Conservation (phyloP, 2,113 vertebrate genomes). For the Dicentrarchus labrax region DNA sequence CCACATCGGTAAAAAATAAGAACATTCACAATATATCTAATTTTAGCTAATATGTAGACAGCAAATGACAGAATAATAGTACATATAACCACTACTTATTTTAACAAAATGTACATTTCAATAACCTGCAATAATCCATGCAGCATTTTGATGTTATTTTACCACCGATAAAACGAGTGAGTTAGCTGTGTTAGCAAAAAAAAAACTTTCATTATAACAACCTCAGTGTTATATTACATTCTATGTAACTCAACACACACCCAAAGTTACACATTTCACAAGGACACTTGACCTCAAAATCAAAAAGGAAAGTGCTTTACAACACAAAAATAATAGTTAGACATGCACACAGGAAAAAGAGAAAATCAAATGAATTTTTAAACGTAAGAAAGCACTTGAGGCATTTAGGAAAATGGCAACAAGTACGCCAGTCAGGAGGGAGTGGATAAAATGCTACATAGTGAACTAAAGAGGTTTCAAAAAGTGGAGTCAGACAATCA, state of each 20-base stretch:
- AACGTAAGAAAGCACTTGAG: slow-evolving; percentile 68
- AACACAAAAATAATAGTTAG: slow-evolving; percentile 33
- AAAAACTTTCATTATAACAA: slow-evolving; percentile 24
- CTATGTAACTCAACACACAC: slow-evolving; percentile 55
- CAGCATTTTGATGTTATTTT: slow-evolving; percentile 58
- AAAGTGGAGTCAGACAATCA: not conserved
- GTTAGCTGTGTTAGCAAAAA: slow-evolving; percentile 59
- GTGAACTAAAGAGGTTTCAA: slow-evolving; percentile 8
- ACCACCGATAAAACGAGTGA: slow-evolving; percentile 30
- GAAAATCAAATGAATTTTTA: not conserved
- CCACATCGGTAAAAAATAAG: slow-evolving; percentile 56
- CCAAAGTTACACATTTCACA: slow-evolving; percentile 66
- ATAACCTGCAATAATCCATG: slow-evolving; percentile 64
- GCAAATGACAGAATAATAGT: slow-evolving; percentile 50
- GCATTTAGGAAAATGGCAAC: slow-evolving; percentile 58
- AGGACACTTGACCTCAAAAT: slow-evolving; percentile 79
- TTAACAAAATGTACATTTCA: slow-evolving; percentile 57
- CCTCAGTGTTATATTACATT: slow-evolving; percentile 68
- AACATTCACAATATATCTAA: slow-evolving; percentile 55
- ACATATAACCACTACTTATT: slow-evolving; percentile 44
- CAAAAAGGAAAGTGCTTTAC: slow-evolving; percentile 60
- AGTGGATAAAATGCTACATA: not conserved
- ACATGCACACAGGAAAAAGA: slow-evolving; percentile 35
- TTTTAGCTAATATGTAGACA: slow-evolving; percentile 43
- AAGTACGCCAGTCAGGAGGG: slow-evolving; percentile 13